Evolutionary conservation across 2,113 vertebrate species (phyloP), one percentile per base, ranked within the genome.

Genomic region (Choloepus hoffmanni): DNA sequence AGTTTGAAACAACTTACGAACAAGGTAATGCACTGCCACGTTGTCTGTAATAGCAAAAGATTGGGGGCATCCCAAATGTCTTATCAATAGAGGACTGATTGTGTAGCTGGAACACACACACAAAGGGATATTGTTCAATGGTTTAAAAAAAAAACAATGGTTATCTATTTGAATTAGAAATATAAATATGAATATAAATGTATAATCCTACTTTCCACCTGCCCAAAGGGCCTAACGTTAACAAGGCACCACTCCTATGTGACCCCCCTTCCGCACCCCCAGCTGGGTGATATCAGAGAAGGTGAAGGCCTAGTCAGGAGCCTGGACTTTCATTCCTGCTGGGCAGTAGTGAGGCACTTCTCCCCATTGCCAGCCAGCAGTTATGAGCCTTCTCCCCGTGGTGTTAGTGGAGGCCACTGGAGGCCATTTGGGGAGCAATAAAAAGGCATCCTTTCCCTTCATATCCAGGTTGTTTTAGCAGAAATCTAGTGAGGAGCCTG

Each of bases 11-110:
- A 90, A 24, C 68, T 83, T 33, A 58, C 58, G 43, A 55, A 70
- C 58, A 70, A 36, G n/a, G 36, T 90, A 92, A 50, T 74, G 87
- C 90, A 84, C 68, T 83, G 63, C 48, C 60, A n/a, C 81, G n/a
- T 78, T 65, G 28, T 65, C 30, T 65, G 26, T 65, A 65, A 30
- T 28, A 65, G 62, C 62, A 26, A 65, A 65, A 65, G 62, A 30
- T 13, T 65, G 62, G 28, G 12, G 11, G 13, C 26, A 65, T 30
- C 26, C 11, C 62, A 65, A 65, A 65, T 65, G 24, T 30, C 55
- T 58, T 21, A 58, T 58, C 55, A 58, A 58, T 58, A 58, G 55
- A 58, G 55, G 55, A 21, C 18, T 58, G 55, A 58, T 58, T 58
- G 18, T 58, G 18, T 58, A 58, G 19, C 19, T 58, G 55, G 55